These are phyloP conservation scores for Palaemon carinicauda DNA, from an alignment of 1,140 invertebrate species.

Conservation along the genomic window DNA sequence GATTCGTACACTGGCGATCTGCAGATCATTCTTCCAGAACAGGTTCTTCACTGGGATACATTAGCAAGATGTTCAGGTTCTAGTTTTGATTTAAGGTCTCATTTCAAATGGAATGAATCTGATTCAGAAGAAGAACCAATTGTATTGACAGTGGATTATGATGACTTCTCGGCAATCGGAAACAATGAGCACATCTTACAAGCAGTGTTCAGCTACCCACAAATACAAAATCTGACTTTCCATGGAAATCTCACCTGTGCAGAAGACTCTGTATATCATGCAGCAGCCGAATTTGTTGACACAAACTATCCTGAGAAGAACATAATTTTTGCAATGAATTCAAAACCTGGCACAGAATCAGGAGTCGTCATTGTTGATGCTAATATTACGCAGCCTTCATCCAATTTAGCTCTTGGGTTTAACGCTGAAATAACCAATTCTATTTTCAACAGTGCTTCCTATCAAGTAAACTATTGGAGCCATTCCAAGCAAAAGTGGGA, in stretches of 20 bases:
- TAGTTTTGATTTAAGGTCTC: background rate
- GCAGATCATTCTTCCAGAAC: background rate
- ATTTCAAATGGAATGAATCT: constrained; percentile 40
- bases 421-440: background rate
- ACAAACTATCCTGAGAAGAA: constrained; percentile 24
- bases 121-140: constrained; percentile 8
- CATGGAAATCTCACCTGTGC: background rate
- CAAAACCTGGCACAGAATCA: background rate
- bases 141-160: constrained; percentile 16
- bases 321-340: background rate
- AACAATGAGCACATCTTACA: background rate
- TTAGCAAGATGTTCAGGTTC: background rate
- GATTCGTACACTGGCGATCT: constrained; percentile 1
- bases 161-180: constrained; percentile 21
- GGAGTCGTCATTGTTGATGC: background rate
- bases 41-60: background rate
- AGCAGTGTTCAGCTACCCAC: constrained; percentile 25
- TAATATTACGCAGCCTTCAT: constrained; percentile 26
- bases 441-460: background rate
- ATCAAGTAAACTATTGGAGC: constrained; percentile 18
- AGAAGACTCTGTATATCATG: background rate
- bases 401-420: background rate
- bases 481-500: background rate
- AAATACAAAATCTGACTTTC: constrained; percentile 23
- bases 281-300: constrained; percentile 29